A percentile compares a stretch with the other conserved stretches of the same genome.
Evolutionary conservation across 2,888 invertebrate genomes (phyloP).

Genomic region (Ornithoptera alexandrae): DNA sequence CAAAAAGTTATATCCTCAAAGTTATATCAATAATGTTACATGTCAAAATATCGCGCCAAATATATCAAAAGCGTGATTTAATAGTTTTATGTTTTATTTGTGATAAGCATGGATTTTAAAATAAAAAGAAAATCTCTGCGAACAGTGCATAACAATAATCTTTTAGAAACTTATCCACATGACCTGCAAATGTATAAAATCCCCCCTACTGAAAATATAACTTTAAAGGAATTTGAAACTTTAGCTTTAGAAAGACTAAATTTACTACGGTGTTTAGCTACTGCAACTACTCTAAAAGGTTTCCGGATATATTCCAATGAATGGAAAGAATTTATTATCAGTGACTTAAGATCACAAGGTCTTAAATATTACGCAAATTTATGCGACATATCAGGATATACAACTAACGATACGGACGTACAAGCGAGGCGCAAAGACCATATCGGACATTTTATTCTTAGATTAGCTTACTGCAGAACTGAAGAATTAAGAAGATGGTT

Average conservation of each 20-base stretch:
- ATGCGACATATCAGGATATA: slow-evolving; percentile 77
- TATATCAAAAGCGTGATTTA: background rate
- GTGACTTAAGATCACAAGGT: slow-evolving; percentile 84
- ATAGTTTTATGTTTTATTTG: background rate
- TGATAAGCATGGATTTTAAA: slow-evolving; percentile 63
- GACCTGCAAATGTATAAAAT: slow-evolving; percentile 89
- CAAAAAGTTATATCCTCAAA: no score
- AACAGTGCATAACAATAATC: slow-evolving; percentile 57
- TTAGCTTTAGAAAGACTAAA: slow-evolving; percentile 91
- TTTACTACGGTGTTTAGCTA: slow-evolving; percentile 87
- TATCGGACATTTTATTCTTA: slow-evolving; percentile 94
- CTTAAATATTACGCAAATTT: slow-evolving; percentile 83
- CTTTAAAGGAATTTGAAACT: slow-evolving; percentile 92
- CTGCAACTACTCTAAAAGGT: slow-evolving; percentile 83
- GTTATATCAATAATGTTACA: no score
- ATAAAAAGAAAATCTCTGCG: slow-evolving; percentile 68
- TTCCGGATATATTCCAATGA: slow-evolving; percentile 83
- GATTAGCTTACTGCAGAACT: slow-evolving; percentile 93
- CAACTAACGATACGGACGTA: slow-evolving; percentile 80
- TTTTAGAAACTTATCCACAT: slow-evolving; percentile 83
- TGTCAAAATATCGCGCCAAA: slow-evolving; percentile 24
- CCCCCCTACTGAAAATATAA: slow-evolving; percentile 87
- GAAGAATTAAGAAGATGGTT: slow-evolving; percentile 95
- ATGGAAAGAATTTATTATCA: slow-evolving; percentile 82
- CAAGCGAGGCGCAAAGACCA: slow-evolving; percentile 88